Percentiles rank a stretch among this genome's conserved stretches.
Conservation (phyloP, 1,140 invertebrate species). For the Pomacea maculata region DNA sequence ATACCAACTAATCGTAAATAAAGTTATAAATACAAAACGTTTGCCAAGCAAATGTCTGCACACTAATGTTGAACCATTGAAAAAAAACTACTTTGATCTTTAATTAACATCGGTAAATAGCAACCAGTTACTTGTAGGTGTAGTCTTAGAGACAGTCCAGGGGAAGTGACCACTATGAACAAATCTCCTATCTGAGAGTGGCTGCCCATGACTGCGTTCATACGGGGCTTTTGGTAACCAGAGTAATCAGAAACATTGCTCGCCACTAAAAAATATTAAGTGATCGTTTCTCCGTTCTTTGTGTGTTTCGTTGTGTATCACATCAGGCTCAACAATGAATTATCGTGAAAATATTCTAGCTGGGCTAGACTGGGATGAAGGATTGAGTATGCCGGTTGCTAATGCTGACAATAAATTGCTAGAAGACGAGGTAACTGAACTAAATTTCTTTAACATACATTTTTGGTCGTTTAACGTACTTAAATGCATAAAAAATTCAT, state of each 20-base stretch:
- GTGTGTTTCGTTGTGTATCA: constrained; percentile 1
- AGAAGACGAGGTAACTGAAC: constrained; percentile 55
- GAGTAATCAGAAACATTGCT: constrained; percentile 49
- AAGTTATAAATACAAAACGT: no score
- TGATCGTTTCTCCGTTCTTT: constrained; percentile 1
- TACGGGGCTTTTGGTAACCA: constrained; percentile 57
- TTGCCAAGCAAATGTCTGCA: no score
- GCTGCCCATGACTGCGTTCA: constrained; percentile 46
- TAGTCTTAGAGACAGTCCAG: neutral
- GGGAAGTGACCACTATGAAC: neutral
- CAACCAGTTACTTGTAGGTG: no score
- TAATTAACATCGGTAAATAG: no score
- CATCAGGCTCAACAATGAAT: constrained; percentile 43
- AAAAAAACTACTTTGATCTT: no score
- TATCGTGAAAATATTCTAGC: constrained; percentile 48
- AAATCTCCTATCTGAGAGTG: constrained; percentile 6
- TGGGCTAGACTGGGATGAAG: constrained; percentile 65
- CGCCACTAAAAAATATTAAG: neutral
- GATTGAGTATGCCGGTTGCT: constrained; percentile 65
- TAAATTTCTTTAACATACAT: neutral
- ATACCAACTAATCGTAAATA: no score
- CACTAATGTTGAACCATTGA: no score
- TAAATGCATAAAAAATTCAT: neutral
- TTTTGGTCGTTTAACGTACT: constrained; percentile 19
- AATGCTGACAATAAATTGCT: constrained; percentile 64